phyloP scores from a whole-genome alignment of 2,113 vertebrate species.

The Spea multiplicata region DNA sequence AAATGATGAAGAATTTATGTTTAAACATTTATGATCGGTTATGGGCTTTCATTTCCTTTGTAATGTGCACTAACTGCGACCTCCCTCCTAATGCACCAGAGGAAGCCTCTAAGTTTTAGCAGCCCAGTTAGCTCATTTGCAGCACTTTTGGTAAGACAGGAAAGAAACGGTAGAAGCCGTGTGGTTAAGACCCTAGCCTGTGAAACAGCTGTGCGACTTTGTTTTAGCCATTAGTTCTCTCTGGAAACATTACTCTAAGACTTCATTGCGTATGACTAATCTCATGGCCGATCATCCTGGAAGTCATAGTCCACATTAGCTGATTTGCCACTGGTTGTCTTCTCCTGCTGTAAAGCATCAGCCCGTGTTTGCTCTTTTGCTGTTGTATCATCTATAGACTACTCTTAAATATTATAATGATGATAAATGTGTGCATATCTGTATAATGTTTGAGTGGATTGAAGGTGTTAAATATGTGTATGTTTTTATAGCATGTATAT shows the following conservation, averaged over 20 bases:
- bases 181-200: conserved; percentile 33
- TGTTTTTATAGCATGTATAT: no score
- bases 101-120: conserved; percentile 58
- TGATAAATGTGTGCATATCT: no score
- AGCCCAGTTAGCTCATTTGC: conserved; percentile 8
- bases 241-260: neutral
- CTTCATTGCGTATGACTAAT: no score
- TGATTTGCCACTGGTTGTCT: no score
- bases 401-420: no score
- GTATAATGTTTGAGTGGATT: no score
- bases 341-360: no score
- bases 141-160: conserved; percentile 14
- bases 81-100: neutral
- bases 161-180: conserved; percentile 19
- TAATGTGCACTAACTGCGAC: conserved; percentile 69
- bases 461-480: no score
- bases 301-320: no score
- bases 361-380: no score
- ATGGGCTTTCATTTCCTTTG: conserved; percentile 60
- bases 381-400: no score
- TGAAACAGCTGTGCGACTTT: conserved; percentile 12
- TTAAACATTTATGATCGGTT: conserved; percentile 71
- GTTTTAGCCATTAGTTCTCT: neutral
- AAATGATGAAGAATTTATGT: conserved; percentile 54
- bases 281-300: no score